Evolutionary conservation across 2,888 invertebrate species (phyloP).

Genomic region (Drosophila parthenogenetica): DNA sequence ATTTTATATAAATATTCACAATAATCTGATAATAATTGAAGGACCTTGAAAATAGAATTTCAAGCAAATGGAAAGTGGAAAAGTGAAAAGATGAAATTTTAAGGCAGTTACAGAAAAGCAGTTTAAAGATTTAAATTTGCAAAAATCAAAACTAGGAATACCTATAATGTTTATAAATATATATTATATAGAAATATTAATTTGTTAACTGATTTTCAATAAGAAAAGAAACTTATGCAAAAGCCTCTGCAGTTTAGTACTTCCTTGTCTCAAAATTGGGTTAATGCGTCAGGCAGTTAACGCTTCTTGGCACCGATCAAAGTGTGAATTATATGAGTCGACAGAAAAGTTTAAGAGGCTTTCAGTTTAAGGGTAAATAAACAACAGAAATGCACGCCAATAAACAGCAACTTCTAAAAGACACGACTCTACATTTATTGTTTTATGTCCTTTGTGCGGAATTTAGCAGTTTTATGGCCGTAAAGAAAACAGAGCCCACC

Average conservation of each 20-base stretch:
- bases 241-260: slow-evolving; percentile 1
- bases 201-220: too few relatives aligned
- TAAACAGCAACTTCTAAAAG: slow-evolving; percentile 26
- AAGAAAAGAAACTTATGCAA: too few relatives aligned
- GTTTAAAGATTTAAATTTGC: too few relatives aligned
- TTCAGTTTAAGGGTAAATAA: slow-evolving; percentile 54
- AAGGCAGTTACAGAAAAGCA: too few relatives aligned
- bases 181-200: neutral
- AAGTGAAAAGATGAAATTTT: too few relatives aligned
- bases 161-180: neutral
- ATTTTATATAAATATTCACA: neutral
- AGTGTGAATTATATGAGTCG: slow-evolving; percentile 69
- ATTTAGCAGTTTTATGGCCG: slow-evolving; percentile 34
- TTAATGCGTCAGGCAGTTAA: slow-evolving; percentile 34
- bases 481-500: slow-evolving; percentile 49
- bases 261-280: slow-evolving; percentile 39
- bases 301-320: slow-evolving; percentile 23
- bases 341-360: slow-evolving; percentile 58
- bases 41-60: neutral
- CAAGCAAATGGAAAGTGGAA: neutral
- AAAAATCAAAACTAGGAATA: neutral
- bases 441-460: slow-evolving; percentile 36
- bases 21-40: neutral
- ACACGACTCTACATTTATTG: slow-evolving; percentile 36
- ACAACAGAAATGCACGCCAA: slow-evolving; percentile 25